A percentile compares a stretch with the other conserved stretches of the same genome.
phyloP scores from a whole-genome alignment of 2,113 vertebrate species.

The Verasper variegatus region DNA sequence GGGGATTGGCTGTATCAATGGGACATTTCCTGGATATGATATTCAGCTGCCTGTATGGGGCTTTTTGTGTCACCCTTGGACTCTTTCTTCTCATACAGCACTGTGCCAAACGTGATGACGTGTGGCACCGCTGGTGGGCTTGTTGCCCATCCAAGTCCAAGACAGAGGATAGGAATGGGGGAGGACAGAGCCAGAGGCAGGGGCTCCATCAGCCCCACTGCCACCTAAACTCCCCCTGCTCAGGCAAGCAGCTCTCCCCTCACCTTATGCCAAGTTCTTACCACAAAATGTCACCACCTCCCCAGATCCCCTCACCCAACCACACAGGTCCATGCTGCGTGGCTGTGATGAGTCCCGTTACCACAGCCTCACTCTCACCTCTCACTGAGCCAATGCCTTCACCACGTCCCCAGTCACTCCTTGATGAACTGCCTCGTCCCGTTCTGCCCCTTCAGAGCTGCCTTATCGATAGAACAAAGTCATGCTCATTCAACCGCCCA shows the following conservation, averaged over 20 bases:
- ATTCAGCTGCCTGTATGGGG: constrained; percentile 97
- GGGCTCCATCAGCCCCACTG: constrained; percentile 80
- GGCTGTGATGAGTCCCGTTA: constrained; percentile 84
- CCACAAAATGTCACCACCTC: constrained; percentile 85
- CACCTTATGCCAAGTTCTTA: constrained; percentile 79
- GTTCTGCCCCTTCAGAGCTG: constrained; percentile 87
- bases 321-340: constrained; percentile 86
- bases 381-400: constrained; percentile 78
- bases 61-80: constrained; percentile 95
- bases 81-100: constrained; percentile 98
- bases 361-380: constrained; percentile 35
- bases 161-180: constrained; percentile 14
- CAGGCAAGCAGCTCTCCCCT: constrained; percentile 80
- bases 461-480: constrained; percentile 88
- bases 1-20: constrained; percentile 92
- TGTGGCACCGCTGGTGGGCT: constrained; percentile 97
- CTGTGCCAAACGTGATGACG: constrained; percentile 96
- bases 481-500: constrained; percentile 86
- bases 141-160: constrained; percentile 82
- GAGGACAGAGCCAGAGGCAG: constrained; percentile 47
- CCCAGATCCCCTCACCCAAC: constrained; percentile 76
- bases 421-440: constrained; percentile 84
- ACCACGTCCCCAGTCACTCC: constrained; percentile 81
- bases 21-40: constrained; percentile 96
- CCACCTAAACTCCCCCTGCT: constrained; percentile 83